phyloP scores from a whole-genome alignment of 2,797 vertebrate genomes.

The Pipistrellus nathusii region DNA sequence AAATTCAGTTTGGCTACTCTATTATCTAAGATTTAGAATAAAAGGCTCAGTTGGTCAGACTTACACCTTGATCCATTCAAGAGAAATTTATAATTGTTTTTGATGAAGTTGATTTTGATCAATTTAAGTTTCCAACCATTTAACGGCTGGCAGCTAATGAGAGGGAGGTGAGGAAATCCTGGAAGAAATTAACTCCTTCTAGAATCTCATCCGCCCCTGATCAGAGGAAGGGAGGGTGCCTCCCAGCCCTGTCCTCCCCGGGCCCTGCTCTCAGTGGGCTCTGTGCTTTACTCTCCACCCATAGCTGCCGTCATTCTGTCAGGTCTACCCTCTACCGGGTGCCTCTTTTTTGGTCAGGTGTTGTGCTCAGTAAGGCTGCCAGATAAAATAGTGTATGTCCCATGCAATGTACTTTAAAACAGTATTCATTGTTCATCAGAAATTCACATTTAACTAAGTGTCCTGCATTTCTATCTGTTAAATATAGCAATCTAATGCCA shows the following conservation, averaged over 20 bases:
- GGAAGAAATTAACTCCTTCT: neutral
- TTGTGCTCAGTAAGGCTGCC: neutral
- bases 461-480: neutral
- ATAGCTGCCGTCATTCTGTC: neutral
- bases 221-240: neutral
- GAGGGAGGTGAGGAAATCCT: neutral
- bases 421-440: neutral
- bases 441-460: neutral
- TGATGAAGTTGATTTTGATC: neutral
- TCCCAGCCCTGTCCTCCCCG: neutral
- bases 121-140: neutral
- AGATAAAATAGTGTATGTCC: neutral
- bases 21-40: neutral
- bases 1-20: neutral
- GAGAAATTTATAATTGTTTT: conserved; percentile 31
- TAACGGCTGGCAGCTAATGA: neutral
- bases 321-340: neutral
- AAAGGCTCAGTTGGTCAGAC: neutral
- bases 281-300: neutral
- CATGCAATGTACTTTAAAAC: neutral
- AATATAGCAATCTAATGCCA: neutral
- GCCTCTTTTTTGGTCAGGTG: neutral
- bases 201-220: neutral
- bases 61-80: neutral
- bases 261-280: neutral